Evolutionary conservation across 1,140 invertebrate genomes (phyloP).

Genomic region (Drosophila willistoni): DNA sequence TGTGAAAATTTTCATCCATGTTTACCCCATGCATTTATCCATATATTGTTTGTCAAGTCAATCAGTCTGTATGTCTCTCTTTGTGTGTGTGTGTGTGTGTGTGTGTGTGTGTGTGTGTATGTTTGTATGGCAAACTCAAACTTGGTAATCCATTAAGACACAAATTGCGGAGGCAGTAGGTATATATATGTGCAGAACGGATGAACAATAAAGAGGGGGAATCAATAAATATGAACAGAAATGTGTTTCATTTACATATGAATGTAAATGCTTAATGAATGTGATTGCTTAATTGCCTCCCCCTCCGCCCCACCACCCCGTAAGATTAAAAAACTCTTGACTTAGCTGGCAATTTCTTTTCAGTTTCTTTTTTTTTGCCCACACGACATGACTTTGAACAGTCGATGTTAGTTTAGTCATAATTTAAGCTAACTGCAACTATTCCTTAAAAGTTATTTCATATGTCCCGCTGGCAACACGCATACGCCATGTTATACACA

Average conservation of each 20-base stretch:
- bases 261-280: background rate
- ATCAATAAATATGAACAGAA: background rate
- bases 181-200: background rate
- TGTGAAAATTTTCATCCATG: background rate
- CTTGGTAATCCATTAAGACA: conserved; percentile 6
- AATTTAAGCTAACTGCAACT: conserved; percentile 7
- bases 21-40: background rate
- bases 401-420: conserved; percentile 7
- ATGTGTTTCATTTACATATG: background rate
- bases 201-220: background rate
- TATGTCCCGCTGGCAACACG: conserved; percentile 53
- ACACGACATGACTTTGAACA: conserved; percentile 7
- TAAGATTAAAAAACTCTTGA: background rate
- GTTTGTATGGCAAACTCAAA: background rate
- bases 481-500: conserved; percentile 63
- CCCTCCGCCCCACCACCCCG: background rate
- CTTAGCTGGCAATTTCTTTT: background rate
- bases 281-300: background rate
- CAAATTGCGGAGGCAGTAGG: conserved; percentile 7
- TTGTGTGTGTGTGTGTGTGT: background rate
- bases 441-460: conserved; percentile 20
- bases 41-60: background rate
- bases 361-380: background rate
- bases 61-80: background rate
- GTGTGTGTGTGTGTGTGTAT: background rate